Conservation (phyloP, 2,113 vertebrate genomes). For the Lepus americanus region DNA sequence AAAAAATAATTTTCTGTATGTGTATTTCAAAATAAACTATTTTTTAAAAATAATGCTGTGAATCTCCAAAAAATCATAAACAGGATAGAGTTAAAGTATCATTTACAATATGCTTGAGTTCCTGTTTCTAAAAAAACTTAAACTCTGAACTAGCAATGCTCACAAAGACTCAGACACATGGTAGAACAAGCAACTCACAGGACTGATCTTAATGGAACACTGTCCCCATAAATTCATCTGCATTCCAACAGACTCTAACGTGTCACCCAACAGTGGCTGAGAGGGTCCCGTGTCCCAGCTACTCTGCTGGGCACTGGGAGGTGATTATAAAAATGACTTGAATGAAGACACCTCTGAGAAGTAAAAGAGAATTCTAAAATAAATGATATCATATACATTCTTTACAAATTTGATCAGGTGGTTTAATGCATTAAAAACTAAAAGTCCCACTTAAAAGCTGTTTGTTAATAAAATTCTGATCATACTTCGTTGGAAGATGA, state of each 20-base stretch:
- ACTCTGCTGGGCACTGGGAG: not conserved
- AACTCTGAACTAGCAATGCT: not conserved
- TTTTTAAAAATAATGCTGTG: not conserved
- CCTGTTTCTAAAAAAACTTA: slow-evolving; percentile 19
- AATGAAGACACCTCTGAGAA: slow-evolving; percentile 1
- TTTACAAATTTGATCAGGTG: not conserved
- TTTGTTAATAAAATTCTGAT: slow-evolving; percentile 17
- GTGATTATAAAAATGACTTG: not conserved
- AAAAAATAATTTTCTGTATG: slow-evolving; percentile 9
- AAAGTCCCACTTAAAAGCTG: slow-evolving; percentile 52
- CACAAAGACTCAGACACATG: not conserved
- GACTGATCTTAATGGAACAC: too few species aligned
- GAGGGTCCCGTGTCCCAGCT: not conserved
- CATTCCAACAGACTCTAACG: not conserved
- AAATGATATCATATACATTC: slow-evolving; percentile 42
- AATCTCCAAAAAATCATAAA: slow-evolving; percentile 63
- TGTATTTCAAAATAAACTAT: slow-evolving; percentile 54
- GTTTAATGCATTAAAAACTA: slow-evolving; percentile 29
- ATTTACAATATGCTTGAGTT: slow-evolving; percentile 13
- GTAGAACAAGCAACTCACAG: not conserved
- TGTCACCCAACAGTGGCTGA: not conserved
- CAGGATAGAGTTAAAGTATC: slow-evolving; percentile 19
- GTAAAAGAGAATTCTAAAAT: not conserved
- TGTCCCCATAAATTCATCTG: not conserved
- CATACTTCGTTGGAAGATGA: slow-evolving; percentile 19